Evolutionary conservation across 2,113 vertebrate species (phyloP).

Genomic region (Tachysurus fulvidraco): DNA sequence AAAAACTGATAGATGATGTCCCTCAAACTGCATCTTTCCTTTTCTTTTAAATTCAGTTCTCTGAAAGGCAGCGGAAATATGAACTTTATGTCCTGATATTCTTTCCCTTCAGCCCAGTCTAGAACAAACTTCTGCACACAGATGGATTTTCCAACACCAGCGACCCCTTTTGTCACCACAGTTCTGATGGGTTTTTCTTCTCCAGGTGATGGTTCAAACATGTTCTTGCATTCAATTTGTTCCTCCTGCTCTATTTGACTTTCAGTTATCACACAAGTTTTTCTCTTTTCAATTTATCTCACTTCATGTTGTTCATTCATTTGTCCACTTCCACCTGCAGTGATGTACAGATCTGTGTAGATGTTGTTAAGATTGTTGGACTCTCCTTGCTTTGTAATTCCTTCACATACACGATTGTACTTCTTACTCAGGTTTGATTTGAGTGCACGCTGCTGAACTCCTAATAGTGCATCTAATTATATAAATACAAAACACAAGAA

Average conservation of each 20-base stretch:
- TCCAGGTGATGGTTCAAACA: constrained; percentile 10
- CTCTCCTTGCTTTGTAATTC: constrained; percentile 35
- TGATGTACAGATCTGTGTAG: constrained; percentile 45
- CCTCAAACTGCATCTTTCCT: neutral
- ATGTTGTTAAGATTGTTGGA: constrained; percentile 26
- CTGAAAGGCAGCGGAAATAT: constrained; percentile 5
- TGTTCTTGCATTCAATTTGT: constrained; percentile 5
- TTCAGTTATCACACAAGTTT: neutral
- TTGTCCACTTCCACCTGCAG: neutral
- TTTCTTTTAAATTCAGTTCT: neutral
- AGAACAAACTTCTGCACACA: constrained; percentile 13
- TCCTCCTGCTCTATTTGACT: neutral
- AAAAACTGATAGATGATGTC: neutral
- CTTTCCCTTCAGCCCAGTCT: neutral
- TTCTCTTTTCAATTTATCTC: neutral
- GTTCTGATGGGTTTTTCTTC: constrained; percentile 15
- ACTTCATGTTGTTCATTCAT: neutral
- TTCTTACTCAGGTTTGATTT: constrained; percentile 3
- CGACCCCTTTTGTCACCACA: constrained; percentile 18
- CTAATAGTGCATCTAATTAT: constrained; percentile 21
- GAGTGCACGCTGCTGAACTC: neutral
- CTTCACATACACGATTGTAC: constrained; percentile 19
- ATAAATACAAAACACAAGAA: too few species aligned
- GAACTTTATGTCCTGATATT: neutral
- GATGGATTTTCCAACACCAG: constrained; percentile 18